Conservation (phyloP, 2,113 vertebrate species). For the Empidonax alnorum region DNA sequence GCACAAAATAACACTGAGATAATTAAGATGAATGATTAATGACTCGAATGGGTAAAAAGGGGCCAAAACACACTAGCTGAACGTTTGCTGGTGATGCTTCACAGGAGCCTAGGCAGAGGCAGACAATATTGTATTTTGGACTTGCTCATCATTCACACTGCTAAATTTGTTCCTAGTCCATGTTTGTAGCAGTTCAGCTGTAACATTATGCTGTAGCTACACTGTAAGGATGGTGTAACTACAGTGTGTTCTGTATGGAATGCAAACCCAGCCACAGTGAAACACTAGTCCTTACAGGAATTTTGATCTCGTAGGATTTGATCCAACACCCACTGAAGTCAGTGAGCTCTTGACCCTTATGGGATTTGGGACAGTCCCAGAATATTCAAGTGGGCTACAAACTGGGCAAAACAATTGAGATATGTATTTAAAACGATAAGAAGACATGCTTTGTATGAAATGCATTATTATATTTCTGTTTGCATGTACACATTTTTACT, state of each 20-base stretch:
- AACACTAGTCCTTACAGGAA: conserved; percentile 35
- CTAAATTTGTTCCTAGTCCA: not conserved
- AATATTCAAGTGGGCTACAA: conserved; percentile 48
- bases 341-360: conserved; percentile 35
- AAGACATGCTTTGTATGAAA: conserved; percentile 24
- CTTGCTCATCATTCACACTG: not conserved
- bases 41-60: not conserved
- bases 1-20: not conserved
- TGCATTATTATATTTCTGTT: conserved; percentile 22
- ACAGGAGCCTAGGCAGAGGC: not conserved
- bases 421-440: conserved; percentile 34
- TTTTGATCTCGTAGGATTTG: conserved; percentile 17
- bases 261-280: not conserved
- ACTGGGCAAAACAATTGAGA: not conserved
- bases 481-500: conserved; percentile 46
- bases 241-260: not conserved
- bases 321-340: conserved; percentile 39
- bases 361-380: conserved; percentile 36
- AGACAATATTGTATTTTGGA: not conserved
- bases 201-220: not conserved
- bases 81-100: not conserved
- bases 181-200: not conserved
- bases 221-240: not conserved
- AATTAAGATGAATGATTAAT: conserved; percentile 55
- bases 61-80: not conserved